Evolutionary conservation across 2,113 vertebrate species (phyloP).

Genomic region (Corapipo altera): DNA sequence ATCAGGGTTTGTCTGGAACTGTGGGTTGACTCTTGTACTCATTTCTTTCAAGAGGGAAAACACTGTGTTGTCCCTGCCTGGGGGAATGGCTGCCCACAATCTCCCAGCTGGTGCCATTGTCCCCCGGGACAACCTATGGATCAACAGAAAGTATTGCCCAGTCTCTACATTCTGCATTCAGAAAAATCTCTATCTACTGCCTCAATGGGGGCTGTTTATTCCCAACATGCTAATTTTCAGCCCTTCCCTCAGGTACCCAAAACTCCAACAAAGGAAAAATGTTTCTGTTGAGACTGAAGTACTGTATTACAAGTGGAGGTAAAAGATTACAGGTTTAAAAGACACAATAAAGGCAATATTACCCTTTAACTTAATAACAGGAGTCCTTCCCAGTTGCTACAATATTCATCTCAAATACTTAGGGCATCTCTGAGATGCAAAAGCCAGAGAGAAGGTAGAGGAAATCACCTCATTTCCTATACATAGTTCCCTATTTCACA

Average conservation of each 20-base stretch:
- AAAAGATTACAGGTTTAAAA: background rate
- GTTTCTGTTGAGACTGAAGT: background rate
- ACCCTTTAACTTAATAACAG: background rate
- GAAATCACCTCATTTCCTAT: background rate
- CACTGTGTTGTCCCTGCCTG: background rate
- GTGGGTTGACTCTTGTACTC: background rate
- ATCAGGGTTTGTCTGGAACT: background rate
- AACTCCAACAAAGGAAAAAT: background rate
- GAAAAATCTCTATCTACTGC: background rate
- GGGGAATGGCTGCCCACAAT: background rate
- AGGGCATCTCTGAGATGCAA: background rate
- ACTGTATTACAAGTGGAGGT: background rate
- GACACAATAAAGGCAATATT: background rate
- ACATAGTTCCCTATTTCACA: background rate
- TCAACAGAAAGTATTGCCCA: background rate
- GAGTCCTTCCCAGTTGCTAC: background rate
- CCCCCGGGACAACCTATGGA: background rate
- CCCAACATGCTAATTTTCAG: background rate
- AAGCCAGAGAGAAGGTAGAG: background rate
- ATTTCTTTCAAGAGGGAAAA: background rate
- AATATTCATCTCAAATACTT: background rate
- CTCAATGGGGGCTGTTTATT: background rate
- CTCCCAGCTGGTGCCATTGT: background rate
- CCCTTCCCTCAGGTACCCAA: background rate
- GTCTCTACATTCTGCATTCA: background rate